Evolutionary conservation across 2,888 invertebrate genomes (phyloP).

Genomic region (Drosophila maculinotata): DNA sequence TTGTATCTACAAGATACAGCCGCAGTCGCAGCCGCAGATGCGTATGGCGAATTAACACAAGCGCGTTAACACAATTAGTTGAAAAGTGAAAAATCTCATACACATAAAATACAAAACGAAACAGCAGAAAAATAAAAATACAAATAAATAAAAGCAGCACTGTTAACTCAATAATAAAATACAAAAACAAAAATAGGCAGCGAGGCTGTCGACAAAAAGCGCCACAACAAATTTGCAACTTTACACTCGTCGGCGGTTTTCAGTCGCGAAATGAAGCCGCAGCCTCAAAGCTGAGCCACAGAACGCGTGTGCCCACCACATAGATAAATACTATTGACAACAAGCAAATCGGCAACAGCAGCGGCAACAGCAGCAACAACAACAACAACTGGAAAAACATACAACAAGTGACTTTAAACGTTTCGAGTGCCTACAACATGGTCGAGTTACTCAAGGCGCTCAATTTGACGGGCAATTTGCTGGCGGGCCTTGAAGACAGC

Average conservation of each 20-base stretch:
- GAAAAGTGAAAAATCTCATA: constrained; percentile 68
- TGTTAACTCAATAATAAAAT: constrained; percentile 47
- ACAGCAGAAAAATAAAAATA: constrained; percentile 37
- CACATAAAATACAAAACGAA: constrained; percentile 41
- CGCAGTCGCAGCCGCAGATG: constrained; percentile 46
- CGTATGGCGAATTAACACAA: constrained; percentile 75
- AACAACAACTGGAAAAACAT: constrained; percentile 16
- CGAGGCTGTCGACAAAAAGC: constrained; percentile 65
- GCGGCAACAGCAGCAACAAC: constrained; percentile 8
- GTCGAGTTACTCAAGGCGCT: constrained; percentile 71
- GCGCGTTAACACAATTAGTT: constrained; percentile 78
- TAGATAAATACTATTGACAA: not conserved
- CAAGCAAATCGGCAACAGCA: no score
- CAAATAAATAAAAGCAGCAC: constrained; percentile 36
- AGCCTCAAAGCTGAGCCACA: constrained; percentile 62
- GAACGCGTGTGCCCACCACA: constrained; percentile 39
- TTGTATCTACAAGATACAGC: constrained; percentile 57
- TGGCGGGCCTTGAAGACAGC: constrained; percentile 67
- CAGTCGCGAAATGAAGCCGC: constrained; percentile 81
- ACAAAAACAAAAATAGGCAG: constrained; percentile 36
- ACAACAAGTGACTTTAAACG: constrained; percentile 14
- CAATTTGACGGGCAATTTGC: constrained; percentile 66
- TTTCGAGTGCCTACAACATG: constrained; percentile 48
- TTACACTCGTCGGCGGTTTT: constrained; percentile 67
- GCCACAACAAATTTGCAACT: constrained; percentile 69